phyloP scores from a whole-genome alignment of 2,797 vertebrate species.

The Sebastes trivittatus region DNA sequence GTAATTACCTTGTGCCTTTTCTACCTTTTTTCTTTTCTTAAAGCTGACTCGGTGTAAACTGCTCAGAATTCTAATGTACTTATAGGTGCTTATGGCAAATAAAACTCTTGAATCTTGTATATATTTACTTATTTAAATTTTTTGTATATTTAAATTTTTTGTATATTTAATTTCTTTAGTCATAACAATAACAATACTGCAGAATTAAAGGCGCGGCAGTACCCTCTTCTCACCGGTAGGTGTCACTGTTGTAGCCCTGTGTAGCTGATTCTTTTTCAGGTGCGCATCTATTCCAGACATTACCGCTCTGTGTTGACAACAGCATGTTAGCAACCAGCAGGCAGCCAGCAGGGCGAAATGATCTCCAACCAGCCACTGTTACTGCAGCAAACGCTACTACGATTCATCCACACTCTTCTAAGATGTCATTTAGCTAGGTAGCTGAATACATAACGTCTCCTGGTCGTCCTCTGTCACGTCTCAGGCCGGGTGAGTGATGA shows the following conservation, averaged over 20 bases:
- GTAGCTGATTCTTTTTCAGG: neutral
- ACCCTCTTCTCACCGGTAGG: neutral
- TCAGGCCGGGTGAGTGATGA: constrained; percentile 65
- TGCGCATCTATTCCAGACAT: constrained; percentile 57
- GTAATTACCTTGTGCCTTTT: too few species aligned
- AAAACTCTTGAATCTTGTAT: accelerated
- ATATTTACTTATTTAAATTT: too few species aligned
- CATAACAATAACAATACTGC: neutral
- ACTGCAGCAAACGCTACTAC: constrained; percentile 10
- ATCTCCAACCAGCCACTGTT: constrained; percentile 31
- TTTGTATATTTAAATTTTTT: too few species aligned
- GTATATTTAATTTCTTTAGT: neutral
- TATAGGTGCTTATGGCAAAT: too few species aligned
- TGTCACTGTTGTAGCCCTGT: neutral
- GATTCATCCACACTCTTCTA: constrained; percentile 14
- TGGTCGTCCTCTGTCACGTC: constrained; percentile 28
- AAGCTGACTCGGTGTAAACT: too few species aligned
- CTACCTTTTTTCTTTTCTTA: too few species aligned
- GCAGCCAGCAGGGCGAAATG: constrained; percentile 60
- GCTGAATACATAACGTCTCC: constrained; percentile 2
- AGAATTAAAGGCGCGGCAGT: neutral
- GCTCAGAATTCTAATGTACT: accelerated
- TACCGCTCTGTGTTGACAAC: constrained; percentile 61
- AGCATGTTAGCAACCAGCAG: constrained; percentile 48
- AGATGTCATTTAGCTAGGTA: constrained; percentile 54